Base-by-base conservation (phyloP, 2,888 invertebrate species). In the Fissipunctia ypsillon region DNA sequence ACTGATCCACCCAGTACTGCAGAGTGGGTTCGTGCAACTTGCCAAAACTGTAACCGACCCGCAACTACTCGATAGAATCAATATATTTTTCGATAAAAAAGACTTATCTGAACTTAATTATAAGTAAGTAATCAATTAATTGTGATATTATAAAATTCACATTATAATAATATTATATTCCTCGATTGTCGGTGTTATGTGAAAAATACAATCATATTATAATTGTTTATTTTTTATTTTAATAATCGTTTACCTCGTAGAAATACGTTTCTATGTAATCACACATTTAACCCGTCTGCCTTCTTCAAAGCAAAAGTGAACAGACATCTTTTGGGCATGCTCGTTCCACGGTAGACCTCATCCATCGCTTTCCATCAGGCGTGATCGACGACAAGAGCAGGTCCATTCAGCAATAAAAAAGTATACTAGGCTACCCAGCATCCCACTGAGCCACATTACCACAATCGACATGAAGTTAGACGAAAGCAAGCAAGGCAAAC, bases 11-110 rank as follows among this genome's bases (percentile, higher is more conserved):
- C 95, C 96, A 31, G 94, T 96, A 54, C 90, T 96, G 16, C 96
- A 95, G 65, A 88, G 89, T 56, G 96, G 96, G 4, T 95, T 96
- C 76, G 88, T 92, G 52, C 95, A 95, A 84, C 93, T 96, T 25
- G 92, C 95, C 68, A 96, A 95, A 89, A 94, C 94, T 28, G 95
- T 95, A 59, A 95, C 95, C 31, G 96, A 96, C 69, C 94, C 96
- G 35, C 95, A 95, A 85, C 89, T 96, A 67, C 92, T 96, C 80
- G 96, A 96, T 78, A 95, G 96, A 92, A 96, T 96, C 85, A 96
- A 95, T 91, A 93, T 95, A 92, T 96, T 96, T 93, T 96, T 96
- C 88, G 96, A 96, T 88, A 96, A 94, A 93, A 95, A 94, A 92
- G 95, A 96, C 89, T 92, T 96, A 92, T 92, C 92, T 84, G 93